These are phyloP conservation scores for Gymnosoma rotundatum DNA, from an alignment of 2,888 invertebrate genomes.

Conservation along the genomic window DNA sequence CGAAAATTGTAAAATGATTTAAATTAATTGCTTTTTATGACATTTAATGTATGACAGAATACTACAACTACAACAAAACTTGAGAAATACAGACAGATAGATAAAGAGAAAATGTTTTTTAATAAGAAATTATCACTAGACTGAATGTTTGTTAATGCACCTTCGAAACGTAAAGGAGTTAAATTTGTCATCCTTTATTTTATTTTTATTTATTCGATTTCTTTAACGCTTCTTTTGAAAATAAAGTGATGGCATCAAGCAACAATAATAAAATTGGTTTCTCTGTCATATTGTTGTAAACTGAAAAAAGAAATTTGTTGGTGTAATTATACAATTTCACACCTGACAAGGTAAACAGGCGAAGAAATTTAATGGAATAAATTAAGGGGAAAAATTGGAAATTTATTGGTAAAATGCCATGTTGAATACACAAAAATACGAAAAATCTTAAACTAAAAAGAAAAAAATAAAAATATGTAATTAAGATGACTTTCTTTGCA, in stretches of 20 bases:
- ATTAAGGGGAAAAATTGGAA: background rate
- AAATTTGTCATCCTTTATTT: conserved; percentile 4
- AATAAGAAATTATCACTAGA: conserved; percentile 27
- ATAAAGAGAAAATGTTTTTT: conserved; percentile 7
- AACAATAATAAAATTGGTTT: conserved; percentile 16
- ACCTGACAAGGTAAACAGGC: conserved; percentile 15
- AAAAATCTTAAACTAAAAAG: too few species aligned
- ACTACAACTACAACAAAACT: conserved; percentile 26
- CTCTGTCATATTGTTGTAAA: conserved; percentile 27
- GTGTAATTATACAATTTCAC: conserved; percentile 47
- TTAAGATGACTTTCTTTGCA: too few species aligned
- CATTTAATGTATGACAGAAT: conserved; percentile 48
- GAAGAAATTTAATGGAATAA: background rate
- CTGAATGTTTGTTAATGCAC: conserved; percentile 14
- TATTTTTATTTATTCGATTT: background rate
- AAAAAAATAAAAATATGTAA: too few species aligned
- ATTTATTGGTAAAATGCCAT: too few species aligned
- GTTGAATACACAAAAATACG: too few species aligned
- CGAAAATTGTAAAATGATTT: conserved; percentile 47
- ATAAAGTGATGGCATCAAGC: conserved; percentile 42
- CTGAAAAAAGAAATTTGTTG: conserved; percentile 22
- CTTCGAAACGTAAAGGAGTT: conserved; percentile 4
- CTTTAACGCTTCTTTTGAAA: background rate
- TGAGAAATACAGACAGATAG: background rate
- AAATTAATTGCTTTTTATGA: conserved; percentile 64